These are phyloP conservation scores for Patella vulgata DNA, from an alignment of 1,140 invertebrate genomes.

Conservation along the genomic window DNA sequence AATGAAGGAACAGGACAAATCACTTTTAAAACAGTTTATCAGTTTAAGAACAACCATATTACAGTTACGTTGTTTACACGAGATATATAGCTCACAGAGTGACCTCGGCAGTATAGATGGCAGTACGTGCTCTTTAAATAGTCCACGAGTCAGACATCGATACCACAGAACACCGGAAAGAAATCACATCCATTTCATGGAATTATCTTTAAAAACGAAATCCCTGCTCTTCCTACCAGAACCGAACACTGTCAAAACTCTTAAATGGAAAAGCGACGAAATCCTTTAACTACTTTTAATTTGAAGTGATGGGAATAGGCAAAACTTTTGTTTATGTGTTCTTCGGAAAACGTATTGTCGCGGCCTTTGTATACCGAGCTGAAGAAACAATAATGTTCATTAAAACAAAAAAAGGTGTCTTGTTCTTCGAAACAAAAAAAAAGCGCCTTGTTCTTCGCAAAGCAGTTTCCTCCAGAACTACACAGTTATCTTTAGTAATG, in stretches of 20 bases:
- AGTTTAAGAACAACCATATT: constrained; percentile 49
- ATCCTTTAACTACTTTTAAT: constrained; percentile 27
- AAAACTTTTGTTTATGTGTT: constrained; percentile 10
- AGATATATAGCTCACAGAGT: constrained; percentile 41
- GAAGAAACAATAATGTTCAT: too few species aligned
- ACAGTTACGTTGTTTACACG: constrained; percentile 46
- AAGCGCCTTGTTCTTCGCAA: too few species aligned
- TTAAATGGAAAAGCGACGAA: constrained; percentile 51
- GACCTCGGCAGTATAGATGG: constrained; percentile 47
- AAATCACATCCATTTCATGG: constrained; percentile 22
- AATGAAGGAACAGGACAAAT: constrained; percentile 56
- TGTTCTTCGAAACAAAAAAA: too few species aligned
- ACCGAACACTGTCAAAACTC: constrained; percentile 26
- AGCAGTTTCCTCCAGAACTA: too few species aligned
- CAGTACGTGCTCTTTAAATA: constrained; percentile 48
- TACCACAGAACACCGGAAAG: constrained; percentile 8
- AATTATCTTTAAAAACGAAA: constrained; percentile 39
- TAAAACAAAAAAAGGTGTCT: too few species aligned
- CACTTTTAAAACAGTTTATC: constrained; percentile 51
- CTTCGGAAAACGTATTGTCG: background rate
- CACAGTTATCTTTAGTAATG: too few species aligned
- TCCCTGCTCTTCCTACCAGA: constrained; percentile 41
- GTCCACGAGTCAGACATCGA: constrained; percentile 1
- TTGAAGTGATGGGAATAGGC: constrained; percentile 4
- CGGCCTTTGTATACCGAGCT: background rate